Base-by-base conservation (phyloP, 1,140 invertebrate genomes). In the Drosophila lowei region DNA sequence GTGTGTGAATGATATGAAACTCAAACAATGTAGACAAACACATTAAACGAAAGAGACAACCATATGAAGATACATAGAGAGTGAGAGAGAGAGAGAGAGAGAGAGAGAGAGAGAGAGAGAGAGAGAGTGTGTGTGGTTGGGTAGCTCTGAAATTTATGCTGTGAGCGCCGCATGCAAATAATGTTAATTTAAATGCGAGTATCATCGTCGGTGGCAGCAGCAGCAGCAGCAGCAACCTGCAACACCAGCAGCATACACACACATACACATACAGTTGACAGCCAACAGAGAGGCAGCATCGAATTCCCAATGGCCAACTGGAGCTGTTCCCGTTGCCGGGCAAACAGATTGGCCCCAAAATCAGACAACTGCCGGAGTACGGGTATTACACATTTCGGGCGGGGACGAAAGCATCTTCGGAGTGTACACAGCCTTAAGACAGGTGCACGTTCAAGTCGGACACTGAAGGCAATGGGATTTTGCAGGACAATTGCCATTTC, bases 151-250 rank as follows among this genome's bases (percentile, higher is more conserved):
- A 85, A 85, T 85, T 73, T 80, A 85, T 86, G 80, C 80, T 80
- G 77, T 81, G 86, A 86, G 65, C 77, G 77, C 80, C 77, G 80
- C 80, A 85, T 85, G 80, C 80, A 85, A 85, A 85, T 85, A 85
- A 85, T 85, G 80, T 85, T 86, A 85, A 85, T 85, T 85, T 85
- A 85, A 85, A 86, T 85, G 77, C 80, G 80, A 85, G 81, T 85
- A 86, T 85, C 80, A 86, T 86, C 80, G 77, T 63, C 64, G 67
- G 58, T 71, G 58, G 55, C 71, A 77, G 53, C 75, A 54, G 18
- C 54, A 72, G 43, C 64, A 54, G 18, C 54, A 72, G 38, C 64
- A 55, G 43, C 63, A 64, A 57, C 58, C 30, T 68, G 65, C 74
- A 75, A 74, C 77, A 75, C 58, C 58, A 65, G 46, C 72, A 72